phyloP scores from a whole-genome alignment of 2,113 vertebrate genomes.

The Apistogramma diplotaenia region DNA sequence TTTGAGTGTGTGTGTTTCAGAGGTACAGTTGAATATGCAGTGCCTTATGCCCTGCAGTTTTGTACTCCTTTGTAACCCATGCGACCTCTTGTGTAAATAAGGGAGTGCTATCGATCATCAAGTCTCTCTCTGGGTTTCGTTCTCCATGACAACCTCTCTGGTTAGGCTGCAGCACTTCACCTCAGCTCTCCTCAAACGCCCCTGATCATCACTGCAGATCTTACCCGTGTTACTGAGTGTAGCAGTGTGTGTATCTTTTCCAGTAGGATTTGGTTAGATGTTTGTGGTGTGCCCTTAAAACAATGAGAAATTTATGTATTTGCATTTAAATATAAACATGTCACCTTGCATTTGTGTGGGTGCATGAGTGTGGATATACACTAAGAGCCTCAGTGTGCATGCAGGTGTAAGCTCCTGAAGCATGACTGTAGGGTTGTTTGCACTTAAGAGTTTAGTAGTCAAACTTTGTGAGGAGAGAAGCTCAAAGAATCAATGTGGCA shows the following conservation, averaged over 20 bases:
- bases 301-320: not conserved
- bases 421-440: constrained; percentile 31
- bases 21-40: not conserved
- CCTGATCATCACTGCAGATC: not conserved
- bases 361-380: not conserved
- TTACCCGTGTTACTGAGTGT: not conserved
- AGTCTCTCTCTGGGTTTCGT: constrained; percentile 30
- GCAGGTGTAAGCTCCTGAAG: not conserved
- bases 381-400: not conserved
- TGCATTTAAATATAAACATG: not conserved
- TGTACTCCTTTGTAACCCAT: not conserved
- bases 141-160: constrained; percentile 50
- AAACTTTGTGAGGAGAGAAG: constrained; percentile 33
- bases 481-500: constrained; percentile 30
- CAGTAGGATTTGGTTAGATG: not conserved
- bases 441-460: constrained; percentile 15
- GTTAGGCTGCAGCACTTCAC: constrained; percentile 12
- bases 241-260: not conserved
- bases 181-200: not conserved
- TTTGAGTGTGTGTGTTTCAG: not conserved
- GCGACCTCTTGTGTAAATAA: constrained; percentile 47
- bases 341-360: not conserved
- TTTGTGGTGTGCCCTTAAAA: not conserved
- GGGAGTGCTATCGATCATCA: constrained; percentile 41
- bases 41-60: constrained; percentile 4